Evolutionary conservation across 2,888 invertebrate genomes (phyloP), one percentile per base, ranked within the genome.

Genomic region (Paralinhomoeus sp.): DNA sequence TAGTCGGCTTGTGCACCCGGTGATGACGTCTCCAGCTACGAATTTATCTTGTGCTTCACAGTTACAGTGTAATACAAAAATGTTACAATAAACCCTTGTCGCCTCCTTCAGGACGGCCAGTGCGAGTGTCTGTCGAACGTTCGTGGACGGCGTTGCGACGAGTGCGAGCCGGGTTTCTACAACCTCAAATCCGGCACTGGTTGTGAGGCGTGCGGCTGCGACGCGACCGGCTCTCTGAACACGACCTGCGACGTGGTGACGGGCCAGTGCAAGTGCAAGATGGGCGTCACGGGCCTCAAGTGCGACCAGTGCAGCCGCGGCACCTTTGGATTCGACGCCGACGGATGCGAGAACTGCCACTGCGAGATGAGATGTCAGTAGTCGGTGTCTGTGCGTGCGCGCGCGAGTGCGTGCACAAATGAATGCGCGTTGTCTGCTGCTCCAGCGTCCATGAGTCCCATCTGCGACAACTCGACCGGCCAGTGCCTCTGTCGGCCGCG

Each of bases 141-240:
- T 3, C 54, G 52, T 43, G 67, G 66, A 34, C 54, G 53, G 33
- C 53, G 50, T 45, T 67, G 64, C 45, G 63, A 66, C 49, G 52
- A 50, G 24, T 66, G 65, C 50, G 27, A 54, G 51, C 47, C 51
- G 24, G 63, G 65, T 5, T 69, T 58, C 58, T 72, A 66, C 67
- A 68, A 70, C 53, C 59, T 71, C 35, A 62, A 85, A 77, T 33
- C 21, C 15, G 72, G 73, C 17, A 66, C 71, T n/a, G 81, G 80
- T 37, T 87, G 87, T 60, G 67, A 72, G 38, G 71, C 74, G 0
- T 97, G 97, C 63, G 75, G 79, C 52, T 97, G 97, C 62, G 79
- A 91, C 64, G 68, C 76, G 0, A 73, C 79, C 47, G 93, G 93
- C 1, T 81, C 87, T 0, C 72, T 73, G 57, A 83, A 83, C 62